Evolutionary conservation across 2,113 vertebrate genomes (phyloP), one percentile per base, ranked within the genome.

Genomic region (Probosciger aterrimus): DNA sequence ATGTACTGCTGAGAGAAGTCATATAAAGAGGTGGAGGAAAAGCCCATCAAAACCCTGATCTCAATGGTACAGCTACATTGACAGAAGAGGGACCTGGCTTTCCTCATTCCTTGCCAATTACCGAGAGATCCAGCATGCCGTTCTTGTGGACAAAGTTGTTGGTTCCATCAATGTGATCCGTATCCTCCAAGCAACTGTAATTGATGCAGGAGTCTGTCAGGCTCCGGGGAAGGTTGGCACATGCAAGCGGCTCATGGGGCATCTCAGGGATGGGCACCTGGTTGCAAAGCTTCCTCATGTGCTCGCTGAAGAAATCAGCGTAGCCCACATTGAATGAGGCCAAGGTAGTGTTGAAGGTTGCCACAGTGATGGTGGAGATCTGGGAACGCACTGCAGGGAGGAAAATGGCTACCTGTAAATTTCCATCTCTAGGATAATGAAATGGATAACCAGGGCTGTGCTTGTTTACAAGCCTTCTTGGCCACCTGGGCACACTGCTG

Each of bases 131-230:
- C 95, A 99, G 98, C 99, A 99, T 99, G 97, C 99, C 99, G 6
- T 99, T 99, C 97, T 99, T 99, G 97, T 99, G 98, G 95, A 99
- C 98, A 97, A 99, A 99, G 97, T 99, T 99, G 96, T 98, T 99
- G 95, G 99, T 99, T 30, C 99, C 99, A 83, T 99, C 99, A 23
- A 99, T 99, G 97, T 98, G 99, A 80, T 99, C 99, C 1, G 98
- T 98, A n/a, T 99, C 99, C 93, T 99, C 99, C 95, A 99, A 95
- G 83, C 98, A 99, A 85, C 99, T 99, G 97, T 99, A 99, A 98
- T 99, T 99, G 97, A 99, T 99, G 97, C 99, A 99, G 93, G 99
- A 99, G 97, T 99, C 99, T 2, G 99, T 99, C 96, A 99, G 98
- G 96, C 99, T 99, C 75, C 99, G 98, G 2, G 99, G 99, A 68